phyloP scores from a whole-genome alignment of 2,113 vertebrate species.

The Theristicus caerulescens region DNA sequence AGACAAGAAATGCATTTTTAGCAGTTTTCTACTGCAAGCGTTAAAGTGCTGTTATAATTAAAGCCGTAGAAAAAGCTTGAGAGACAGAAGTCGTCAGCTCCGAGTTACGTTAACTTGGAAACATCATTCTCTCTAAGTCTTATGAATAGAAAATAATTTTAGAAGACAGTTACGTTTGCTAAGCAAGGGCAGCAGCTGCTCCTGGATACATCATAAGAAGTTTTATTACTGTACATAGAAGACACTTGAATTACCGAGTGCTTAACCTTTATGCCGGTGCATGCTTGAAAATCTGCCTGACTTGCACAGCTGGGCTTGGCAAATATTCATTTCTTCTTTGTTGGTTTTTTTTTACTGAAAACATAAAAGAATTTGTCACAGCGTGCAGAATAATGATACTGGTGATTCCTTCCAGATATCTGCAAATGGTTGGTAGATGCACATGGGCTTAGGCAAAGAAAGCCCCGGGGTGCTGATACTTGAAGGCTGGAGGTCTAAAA shows the following conservation, averaged over 20 bases:
- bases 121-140: not conserved
- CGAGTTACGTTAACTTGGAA: not conserved
- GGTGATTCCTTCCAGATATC: not conserved
- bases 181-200: constrained; percentile 21
- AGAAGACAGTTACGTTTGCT: not conserved
- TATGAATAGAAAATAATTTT: constrained; percentile 36
- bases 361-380: not conserved
- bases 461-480: not conserved
- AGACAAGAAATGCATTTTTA: constrained; percentile 2
- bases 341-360: not conserved
- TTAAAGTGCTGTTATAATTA: constrained; percentile 10
- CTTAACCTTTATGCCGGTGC: constrained; percentile 9
- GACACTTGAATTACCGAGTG: not conserved
- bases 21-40: not conserved
- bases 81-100: constrained; percentile 9
- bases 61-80: constrained; percentile 6
- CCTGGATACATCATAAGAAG: not conserved
- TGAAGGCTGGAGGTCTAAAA: not conserved
- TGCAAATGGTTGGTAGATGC: not conserved
- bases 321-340: constrained; percentile 16
- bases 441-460: not conserved
- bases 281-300: constrained; percentile 31
- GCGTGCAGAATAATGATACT: not conserved
- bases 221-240: not conserved
- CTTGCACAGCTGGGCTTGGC: not conserved